These are phyloP conservation scores for Rhopalosiphum maidis DNA, from an alignment of 1,140 invertebrate species.

Conservation along the genomic window DNA sequence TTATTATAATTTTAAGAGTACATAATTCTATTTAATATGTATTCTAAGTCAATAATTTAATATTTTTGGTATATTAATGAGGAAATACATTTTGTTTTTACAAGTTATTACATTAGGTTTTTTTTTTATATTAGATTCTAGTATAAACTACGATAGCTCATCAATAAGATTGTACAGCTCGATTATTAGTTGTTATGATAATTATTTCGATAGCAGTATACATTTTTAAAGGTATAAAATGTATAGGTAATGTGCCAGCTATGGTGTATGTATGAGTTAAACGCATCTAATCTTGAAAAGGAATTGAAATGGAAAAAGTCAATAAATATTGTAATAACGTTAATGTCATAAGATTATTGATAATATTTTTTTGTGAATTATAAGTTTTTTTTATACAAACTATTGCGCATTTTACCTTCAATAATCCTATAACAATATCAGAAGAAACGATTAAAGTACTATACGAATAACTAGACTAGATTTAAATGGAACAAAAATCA, in stretches of 20 bases:
- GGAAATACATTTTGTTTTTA: too few species aligned
- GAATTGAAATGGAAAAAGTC: not conserved
- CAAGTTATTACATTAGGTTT: too few species aligned
- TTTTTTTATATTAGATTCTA: too few species aligned
- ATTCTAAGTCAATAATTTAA: too few species aligned
- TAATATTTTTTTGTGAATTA: not conserved
- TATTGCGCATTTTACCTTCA: not conserved
- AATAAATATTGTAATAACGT: not conserved
- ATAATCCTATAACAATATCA: not conserved
- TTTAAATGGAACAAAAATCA: not conserved
- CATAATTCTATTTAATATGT: too few species aligned
- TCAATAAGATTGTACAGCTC: too few species aligned
- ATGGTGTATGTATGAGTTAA: not conserved
- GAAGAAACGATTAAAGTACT: not conserved
- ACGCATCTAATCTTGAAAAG: not conserved
- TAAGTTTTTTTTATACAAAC: slow-evolving; percentile 12
- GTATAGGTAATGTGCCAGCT: too few species aligned
- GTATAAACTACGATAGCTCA: too few species aligned
- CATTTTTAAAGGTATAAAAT: not conserved
- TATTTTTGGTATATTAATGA: too few species aligned
- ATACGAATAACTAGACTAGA: not conserved
- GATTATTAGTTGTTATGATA: not conserved
- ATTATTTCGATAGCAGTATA: not conserved
- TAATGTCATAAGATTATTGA: not conserved
- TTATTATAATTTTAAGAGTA: too few species aligned